A percentile compares a stretch with the other conserved stretches of the same genome.
Conservation (phyloP, 1,140 invertebrate species). For the Eulimnadia texana region DNA sequence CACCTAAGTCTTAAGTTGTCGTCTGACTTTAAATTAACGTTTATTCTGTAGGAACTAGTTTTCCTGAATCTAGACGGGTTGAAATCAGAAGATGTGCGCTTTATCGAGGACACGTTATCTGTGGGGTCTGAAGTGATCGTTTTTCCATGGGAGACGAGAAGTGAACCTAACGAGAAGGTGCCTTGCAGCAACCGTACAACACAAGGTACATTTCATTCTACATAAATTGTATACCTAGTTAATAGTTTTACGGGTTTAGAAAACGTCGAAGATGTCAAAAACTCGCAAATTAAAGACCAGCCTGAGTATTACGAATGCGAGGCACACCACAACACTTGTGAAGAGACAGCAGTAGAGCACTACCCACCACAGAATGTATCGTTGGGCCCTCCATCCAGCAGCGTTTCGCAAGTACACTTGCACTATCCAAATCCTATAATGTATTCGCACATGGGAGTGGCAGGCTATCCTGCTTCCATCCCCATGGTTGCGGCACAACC, state of each 20-base stretch:
- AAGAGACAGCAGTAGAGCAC: no score
- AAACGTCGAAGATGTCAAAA: no score
- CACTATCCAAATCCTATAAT: neutral
- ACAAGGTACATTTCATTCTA: neutral
- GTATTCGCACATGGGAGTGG: neutral
- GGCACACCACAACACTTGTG: no score
- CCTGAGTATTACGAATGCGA: no score
- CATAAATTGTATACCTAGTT: no score
- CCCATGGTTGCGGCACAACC: neutral
- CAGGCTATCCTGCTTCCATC: neutral
- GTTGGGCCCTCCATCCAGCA: no score
- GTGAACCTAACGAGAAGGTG: neutral
- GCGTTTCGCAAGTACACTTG: neutral
- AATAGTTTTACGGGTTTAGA: no score
- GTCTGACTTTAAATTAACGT: neutral
- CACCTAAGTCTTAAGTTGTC: no score
- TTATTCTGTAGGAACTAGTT: conserved; percentile 10
- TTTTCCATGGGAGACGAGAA: conserved; percentile 4
- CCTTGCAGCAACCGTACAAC: neutral
- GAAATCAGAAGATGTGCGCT: conserved; percentile 1
- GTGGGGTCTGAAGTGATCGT: neutral
- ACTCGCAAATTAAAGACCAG: no score
- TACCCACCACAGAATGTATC: no score
- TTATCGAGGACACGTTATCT: neutral
- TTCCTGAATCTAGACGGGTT: conserved; percentile 13